Percentiles rank a stretch among this genome's conserved stretches.
These are phyloP conservation scores for Tauraco erythrolophus DNA, from an alignment of 2,113 vertebrate genomes.

Conservation along the genomic window DNA sequence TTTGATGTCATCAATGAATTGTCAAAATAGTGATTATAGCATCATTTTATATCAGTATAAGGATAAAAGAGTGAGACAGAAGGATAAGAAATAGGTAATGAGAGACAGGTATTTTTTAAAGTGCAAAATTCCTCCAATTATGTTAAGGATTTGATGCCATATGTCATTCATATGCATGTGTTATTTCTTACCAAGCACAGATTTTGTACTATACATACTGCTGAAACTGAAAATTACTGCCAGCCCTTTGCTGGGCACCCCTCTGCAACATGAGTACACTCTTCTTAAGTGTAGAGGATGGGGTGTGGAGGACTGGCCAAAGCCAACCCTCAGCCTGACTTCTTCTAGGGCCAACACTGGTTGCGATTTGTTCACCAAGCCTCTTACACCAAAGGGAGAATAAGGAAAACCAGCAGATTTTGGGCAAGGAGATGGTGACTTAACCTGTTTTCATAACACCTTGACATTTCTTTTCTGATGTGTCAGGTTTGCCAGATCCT, in stretches of 20 bases:
- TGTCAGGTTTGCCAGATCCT: background rate
- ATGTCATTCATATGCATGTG: background rate
- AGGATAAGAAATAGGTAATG: background rate
- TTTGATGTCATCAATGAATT: background rate
- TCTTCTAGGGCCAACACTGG: background rate
- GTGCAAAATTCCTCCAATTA: background rate
- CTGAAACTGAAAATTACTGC: background rate
- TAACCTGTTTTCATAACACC: background rate
- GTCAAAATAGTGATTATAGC: background rate
- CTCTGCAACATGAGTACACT: background rate
- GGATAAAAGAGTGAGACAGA: background rate
- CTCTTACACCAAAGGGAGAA: background rate
- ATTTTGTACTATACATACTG: background rate
- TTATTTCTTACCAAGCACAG: background rate
- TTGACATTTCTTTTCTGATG: background rate
- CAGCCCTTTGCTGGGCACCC: background rate
- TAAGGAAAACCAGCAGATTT: background rate
- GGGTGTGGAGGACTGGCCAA: no score
- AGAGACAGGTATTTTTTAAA: background rate
- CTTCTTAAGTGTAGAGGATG: background rate
- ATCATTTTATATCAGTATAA: background rate
- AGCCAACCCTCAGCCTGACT: background rate
- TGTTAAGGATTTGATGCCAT: background rate
- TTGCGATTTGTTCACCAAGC: background rate
- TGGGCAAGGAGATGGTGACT: fast-evolving